These are phyloP conservation scores for Aselliscus stoliczkanus DNA, from an alignment of 2,797 vertebrate genomes.

Conservation along the genomic window DNA sequence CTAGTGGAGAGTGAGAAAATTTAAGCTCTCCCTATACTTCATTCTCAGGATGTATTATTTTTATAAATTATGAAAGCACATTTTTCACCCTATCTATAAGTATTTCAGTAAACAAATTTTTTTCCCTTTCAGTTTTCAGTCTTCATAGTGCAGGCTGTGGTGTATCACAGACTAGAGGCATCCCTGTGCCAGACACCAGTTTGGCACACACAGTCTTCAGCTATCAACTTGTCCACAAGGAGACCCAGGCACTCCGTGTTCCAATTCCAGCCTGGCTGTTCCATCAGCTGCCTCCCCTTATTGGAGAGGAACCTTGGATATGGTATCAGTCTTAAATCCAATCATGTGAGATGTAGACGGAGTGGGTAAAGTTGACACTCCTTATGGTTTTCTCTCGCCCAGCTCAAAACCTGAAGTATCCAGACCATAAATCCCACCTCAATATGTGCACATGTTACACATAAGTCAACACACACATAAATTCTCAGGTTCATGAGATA, in stretches of 20 bases:
- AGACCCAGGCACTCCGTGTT: not conserved
- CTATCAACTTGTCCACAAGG: slow-evolving; percentile 41
- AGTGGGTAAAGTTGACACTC: not conserved
- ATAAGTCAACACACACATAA: not conserved
- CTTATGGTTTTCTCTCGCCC: not conserved
- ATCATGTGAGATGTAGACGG: not conserved
- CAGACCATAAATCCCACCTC: not conserved
- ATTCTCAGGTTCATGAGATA: not conserved
- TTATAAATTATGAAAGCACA: slow-evolving; percentile 49
- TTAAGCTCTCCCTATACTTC: not conserved
- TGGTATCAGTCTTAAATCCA: not conserved
- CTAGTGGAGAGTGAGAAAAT: not conserved
- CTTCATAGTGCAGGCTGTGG: not conserved
- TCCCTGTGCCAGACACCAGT: not conserved
- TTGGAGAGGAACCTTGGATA: not conserved
- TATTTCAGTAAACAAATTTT: slow-evolving; percentile 46
- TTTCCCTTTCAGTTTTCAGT: slow-evolving; percentile 58
- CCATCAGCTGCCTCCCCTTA: not conserved
- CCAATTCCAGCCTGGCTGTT: not conserved
- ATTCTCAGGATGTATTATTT: slow-evolving; percentile 48
- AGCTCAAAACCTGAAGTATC: not conserved
- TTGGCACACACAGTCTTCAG: not conserved
- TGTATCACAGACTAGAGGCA: not conserved
- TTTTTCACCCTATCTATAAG: slow-evolving; percentile 56
- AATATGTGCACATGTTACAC: not conserved